Conservation (phyloP, 1,140 invertebrate species). For the Drosophila chauvacae region DNA sequence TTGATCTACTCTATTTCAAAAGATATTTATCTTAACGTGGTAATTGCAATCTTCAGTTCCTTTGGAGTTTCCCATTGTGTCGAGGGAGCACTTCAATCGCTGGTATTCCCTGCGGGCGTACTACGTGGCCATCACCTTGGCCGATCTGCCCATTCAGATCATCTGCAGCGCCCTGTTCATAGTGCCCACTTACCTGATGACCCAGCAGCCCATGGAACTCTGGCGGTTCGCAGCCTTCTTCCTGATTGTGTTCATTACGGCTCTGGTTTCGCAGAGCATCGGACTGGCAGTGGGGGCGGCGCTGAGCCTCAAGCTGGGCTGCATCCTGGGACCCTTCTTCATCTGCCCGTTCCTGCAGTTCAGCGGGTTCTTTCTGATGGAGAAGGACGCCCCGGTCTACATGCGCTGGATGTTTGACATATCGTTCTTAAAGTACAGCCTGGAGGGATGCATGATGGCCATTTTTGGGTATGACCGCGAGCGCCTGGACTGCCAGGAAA, state of each 20-base stretch:
- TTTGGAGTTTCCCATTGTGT: conserved; percentile 92
- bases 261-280: conserved; percentile 92
- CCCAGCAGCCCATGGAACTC: conserved; percentile 90
- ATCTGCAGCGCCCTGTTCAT: conserved; percentile 90
- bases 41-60: conserved; percentile 88
- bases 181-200: conserved; percentile 93
- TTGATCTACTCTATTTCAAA: conserved; percentile 52
- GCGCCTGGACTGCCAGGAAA: conserved; percentile 87
- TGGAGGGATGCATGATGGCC: conserved; percentile 88
- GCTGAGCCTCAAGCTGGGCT: conserved; percentile 91
- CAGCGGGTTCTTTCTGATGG: conserved; percentile 95
- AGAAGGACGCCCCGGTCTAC: conserved; percentile 91
- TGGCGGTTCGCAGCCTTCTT: conserved; percentile 89
- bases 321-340: conserved; percentile 93
- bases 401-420: conserved; percentile 94
- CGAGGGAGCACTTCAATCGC: conserved; percentile 95
- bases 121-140: conserved; percentile 93
- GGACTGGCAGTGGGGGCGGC: conserved; percentile 93
- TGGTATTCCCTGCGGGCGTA: conserved; percentile 97
- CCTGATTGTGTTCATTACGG: conserved; percentile 90
- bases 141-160: conserved; percentile 94
- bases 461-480: conserved; percentile 89
- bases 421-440: conserved; percentile 92
- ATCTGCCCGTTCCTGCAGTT: conserved; percentile 95
- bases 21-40: not conserved